Evolutionary conservation across 2,888 invertebrate species (phyloP).

Genomic region (Prosopocoilus inquinatus): DNA sequence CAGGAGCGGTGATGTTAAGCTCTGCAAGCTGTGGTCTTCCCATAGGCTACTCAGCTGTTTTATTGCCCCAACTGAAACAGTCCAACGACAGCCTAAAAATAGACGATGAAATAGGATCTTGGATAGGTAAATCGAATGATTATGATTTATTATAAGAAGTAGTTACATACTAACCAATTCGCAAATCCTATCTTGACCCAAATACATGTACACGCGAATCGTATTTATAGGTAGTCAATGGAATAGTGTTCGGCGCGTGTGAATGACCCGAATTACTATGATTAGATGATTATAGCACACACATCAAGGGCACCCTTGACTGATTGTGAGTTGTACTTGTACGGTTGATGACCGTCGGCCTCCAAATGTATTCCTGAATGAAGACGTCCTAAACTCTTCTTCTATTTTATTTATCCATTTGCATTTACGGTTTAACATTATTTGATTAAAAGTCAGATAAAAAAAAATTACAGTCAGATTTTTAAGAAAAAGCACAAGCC

Average conservation of each 20-base stretch:
- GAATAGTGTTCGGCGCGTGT: constrained; percentile 14
- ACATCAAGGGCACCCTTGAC: constrained; percentile 23
- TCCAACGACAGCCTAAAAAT: constrained; percentile 62
- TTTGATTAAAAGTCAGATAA: no score
- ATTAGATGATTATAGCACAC: constrained; percentile 12
- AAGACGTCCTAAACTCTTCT: no score
- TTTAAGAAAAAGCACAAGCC: no score
- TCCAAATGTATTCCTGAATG: neutral
- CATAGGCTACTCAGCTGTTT: constrained; percentile 74
- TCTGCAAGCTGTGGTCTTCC: constrained; percentile 78
- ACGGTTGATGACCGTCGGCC: constrained; percentile 3
- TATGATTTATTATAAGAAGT: neutral
- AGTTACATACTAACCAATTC: neutral
- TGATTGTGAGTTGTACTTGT: neutral
- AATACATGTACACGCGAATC: constrained; percentile 20
- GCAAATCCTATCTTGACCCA: constrained; percentile 22
- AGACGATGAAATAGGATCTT: constrained; percentile 71
- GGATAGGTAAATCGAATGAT: constrained; percentile 64
- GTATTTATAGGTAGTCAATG: constrained; percentile 13
- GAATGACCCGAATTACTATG: constrained; percentile 21
- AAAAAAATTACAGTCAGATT: no score
- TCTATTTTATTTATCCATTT: no score
- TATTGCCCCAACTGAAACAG: constrained; percentile 68
- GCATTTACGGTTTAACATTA: no score
- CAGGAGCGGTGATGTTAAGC: constrained; percentile 68